These are phyloP conservation scores for Acanthosoma haemorrhoidale DNA, from an alignment of 2,888 invertebrate genomes.

Conservation along the genomic window DNA sequence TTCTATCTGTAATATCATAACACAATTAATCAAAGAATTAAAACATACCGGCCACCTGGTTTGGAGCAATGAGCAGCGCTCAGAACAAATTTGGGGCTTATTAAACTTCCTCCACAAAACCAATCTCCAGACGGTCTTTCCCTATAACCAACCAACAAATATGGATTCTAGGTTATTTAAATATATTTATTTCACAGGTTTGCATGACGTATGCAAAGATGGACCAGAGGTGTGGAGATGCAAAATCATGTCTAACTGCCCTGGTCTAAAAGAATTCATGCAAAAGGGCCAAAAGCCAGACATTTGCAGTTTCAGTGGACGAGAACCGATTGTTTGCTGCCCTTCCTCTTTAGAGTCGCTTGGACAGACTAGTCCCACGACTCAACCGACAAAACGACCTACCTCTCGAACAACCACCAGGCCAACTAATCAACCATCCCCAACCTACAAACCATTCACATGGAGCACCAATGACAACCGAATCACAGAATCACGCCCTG, in stretches of 20 bases:
- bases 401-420: neutral
- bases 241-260: constrained; percentile 23
- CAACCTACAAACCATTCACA: neutral
- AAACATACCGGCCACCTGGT: constrained; percentile 17
- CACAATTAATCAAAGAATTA: no score
- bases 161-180: neutral
- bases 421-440: no score
- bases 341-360: neutral
- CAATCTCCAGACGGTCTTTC: constrained; percentile 38
- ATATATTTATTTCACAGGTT: neutral
- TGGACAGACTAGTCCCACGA: neutral
- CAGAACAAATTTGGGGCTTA: constrained; percentile 48
- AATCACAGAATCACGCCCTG: neutral
- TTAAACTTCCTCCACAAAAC: constrained; percentile 49
- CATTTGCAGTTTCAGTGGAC: constrained; percentile 24
- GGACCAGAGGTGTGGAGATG: constrained; percentile 20
- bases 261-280: neutral
- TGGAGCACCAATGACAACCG: neutral
- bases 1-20: no score
- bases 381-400: no score
- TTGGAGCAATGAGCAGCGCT: constrained; percentile 50
- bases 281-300: constrained; percentile 21
- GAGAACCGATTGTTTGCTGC: constrained; percentile 31
- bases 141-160: constrained; percentile 45
- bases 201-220: neutral